These are phyloP conservation scores for Pachymerium ferrugineum DNA, from an alignment of 2,888 invertebrate genomes.

Conservation along the genomic window DNA sequence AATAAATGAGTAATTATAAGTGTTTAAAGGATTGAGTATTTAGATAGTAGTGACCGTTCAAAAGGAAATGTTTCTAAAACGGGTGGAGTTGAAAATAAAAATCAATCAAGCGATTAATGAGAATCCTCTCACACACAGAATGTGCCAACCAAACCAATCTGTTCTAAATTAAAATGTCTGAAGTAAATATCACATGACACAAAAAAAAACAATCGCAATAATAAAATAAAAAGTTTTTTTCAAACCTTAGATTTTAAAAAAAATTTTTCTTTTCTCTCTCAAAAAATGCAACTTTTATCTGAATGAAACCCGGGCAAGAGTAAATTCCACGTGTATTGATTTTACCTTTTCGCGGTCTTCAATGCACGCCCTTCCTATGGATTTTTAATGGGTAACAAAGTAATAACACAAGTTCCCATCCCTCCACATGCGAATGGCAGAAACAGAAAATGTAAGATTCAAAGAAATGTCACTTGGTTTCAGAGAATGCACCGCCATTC, in stretches of 20 bases:
- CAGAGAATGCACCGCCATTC: not conserved
- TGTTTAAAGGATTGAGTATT: not conserved
- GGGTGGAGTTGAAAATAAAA: constrained; percentile 17
- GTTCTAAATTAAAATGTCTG: not conserved
- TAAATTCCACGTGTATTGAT: constrained; percentile 22
- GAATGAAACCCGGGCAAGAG: too few relatives aligned
- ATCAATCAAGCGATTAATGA: constrained; percentile 20
- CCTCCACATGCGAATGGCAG: not conserved
- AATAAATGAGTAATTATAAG: too few relatives aligned
- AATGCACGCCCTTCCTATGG: not conserved
- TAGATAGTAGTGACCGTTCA: not conserved
- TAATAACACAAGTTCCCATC: not conserved
- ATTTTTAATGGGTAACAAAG: too few relatives aligned
- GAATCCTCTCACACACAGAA: constrained; percentile 18
- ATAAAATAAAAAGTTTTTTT: not conserved
- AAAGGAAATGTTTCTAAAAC: not conserved
- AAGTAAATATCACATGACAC: too few relatives aligned
- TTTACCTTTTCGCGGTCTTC: not conserved
- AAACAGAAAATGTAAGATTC: not conserved
- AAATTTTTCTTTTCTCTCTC: too few relatives aligned
- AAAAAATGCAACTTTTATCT: too few relatives aligned
- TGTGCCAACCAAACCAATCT: constrained; percentile 20
- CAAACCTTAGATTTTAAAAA: not conserved
- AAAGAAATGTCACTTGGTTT: not conserved
- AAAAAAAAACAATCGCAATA: too few relatives aligned